These are phyloP conservation scores for Gambusia affinis DNA, from an alignment of 2,113 vertebrate genomes.

Conservation along the genomic window DNA sequence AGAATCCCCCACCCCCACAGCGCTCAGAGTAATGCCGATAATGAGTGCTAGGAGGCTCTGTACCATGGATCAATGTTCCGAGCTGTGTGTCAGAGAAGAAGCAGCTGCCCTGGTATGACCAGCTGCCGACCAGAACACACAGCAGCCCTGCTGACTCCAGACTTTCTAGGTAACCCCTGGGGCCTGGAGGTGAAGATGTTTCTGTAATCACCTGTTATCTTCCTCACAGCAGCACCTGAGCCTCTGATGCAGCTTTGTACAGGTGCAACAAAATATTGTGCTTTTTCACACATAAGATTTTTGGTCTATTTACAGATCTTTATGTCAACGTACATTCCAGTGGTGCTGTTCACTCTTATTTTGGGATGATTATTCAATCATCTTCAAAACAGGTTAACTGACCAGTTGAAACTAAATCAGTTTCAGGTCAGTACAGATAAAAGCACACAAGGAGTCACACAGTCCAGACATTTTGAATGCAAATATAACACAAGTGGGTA, in stretches of 20 bases:
- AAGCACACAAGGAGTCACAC: too few relatives aligned
- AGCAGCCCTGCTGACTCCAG: conserved; percentile 32
- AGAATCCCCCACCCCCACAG: conserved; percentile 25
- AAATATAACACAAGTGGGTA: background rate
- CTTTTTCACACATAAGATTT: background rate
- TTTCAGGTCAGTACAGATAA: too few relatives aligned
- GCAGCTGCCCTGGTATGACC: conserved; percentile 42
- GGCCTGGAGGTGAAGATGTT: conserved; percentile 36
- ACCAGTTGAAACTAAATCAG: background rate
- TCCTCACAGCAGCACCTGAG: conserved; percentile 59
- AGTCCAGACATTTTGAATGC: background rate
- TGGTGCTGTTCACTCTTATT: background rate
- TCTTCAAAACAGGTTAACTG: background rate
- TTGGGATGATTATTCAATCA: background rate
- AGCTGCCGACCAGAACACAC: conserved; percentile 23
- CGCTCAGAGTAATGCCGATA: conserved; percentile 60
- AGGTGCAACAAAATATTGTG: background rate
- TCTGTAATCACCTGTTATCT: conserved; percentile 67
- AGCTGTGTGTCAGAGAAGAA: conserved; percentile 27
- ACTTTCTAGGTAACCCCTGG: conserved; percentile 21
- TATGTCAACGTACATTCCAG: background rate
- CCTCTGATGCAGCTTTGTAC: conserved; percentile 20
- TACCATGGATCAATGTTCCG: conserved; percentile 54
- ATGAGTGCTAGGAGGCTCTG: conserved; percentile 62
- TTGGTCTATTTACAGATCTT: background rate